Conservation (phyloP, 1,140 invertebrate species). For the Orius insidiosus region DNA sequence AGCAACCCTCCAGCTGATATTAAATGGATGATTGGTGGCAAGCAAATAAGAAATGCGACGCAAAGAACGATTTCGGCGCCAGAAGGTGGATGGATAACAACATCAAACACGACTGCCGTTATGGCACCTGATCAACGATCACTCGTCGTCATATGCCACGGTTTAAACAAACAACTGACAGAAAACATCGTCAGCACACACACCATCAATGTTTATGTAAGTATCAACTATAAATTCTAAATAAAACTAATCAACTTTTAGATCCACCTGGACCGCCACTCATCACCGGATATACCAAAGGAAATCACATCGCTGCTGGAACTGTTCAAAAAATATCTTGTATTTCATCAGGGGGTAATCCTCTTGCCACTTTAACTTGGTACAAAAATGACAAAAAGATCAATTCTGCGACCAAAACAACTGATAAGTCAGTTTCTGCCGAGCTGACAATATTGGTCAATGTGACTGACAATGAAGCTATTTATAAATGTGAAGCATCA, state of each 20-base stretch:
- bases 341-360: constrained; percentile 84
- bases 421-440: constrained; percentile 52
- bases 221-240: too few species aligned
- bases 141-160: constrained; percentile 73
- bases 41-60: constrained; percentile 36
- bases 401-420: constrained; percentile 40
- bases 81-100: constrained; percentile 72
- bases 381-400: constrained; percentile 78
- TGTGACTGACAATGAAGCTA: constrained; percentile 77
- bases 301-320: constrained; percentile 61
- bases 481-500: constrained; percentile 78
- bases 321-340: constrained; percentile 75
- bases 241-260: too few species aligned
- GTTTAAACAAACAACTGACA: constrained; percentile 64
- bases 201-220: constrained; percentile 76
- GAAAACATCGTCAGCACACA: constrained; percentile 78
- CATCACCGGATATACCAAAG: constrained; percentile 71
- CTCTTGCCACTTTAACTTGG: constrained; percentile 75
- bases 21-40: constrained; percentile 72
- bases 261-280: constrained; percentile 81
- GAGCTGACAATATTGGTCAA: constrained; percentile 72
- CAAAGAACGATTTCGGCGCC: constrained; percentile 24
- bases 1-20: constrained; percentile 85
- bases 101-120: constrained; percentile 67
- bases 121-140: constrained; percentile 58